Evolutionary conservation across 2,113 vertebrate species (phyloP).

Genomic region (Talpa occidentalis): DNA sequence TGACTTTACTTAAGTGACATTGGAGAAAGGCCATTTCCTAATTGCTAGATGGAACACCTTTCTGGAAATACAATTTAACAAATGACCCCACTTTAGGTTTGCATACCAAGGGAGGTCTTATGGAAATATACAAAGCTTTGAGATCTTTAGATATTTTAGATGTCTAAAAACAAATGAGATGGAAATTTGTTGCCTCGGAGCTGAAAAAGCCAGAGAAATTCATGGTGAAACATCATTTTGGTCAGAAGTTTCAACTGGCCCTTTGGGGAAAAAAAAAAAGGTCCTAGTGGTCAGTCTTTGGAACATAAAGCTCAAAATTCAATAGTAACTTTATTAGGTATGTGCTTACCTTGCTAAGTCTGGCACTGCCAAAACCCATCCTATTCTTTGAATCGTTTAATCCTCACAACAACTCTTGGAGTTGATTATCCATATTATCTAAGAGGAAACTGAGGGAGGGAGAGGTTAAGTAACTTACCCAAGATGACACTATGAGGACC

Average conservation of each 20-base stretch:
- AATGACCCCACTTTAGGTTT: constrained; percentile 7
- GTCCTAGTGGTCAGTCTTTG: background rate
- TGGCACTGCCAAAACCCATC: background rate
- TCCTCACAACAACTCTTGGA: background rate
- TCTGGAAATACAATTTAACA: constrained; percentile 54
- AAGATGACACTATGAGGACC: background rate
- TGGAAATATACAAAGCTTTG: background rate
- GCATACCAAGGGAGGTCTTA: constrained; percentile 27
- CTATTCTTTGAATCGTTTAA: background rate
- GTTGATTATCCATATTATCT: background rate
- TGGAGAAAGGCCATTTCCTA: constrained; percentile 43
- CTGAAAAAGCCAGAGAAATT: background rate
- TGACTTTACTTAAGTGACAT: constrained; percentile 6
- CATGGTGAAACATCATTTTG: background rate
- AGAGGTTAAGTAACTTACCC: background rate
- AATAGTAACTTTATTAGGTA: background rate
- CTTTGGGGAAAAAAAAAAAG: background rate
- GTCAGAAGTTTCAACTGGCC: too few species aligned
- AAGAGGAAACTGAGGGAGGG: background rate
- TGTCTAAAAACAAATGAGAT: constrained; percentile 21
- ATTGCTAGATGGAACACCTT: background rate
- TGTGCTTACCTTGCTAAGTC: background rate
- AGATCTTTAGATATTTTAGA: constrained; percentile 11
- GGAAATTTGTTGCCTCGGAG: background rate
- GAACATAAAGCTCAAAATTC: background rate